A percentile compares a stretch with the other conserved stretches of the same genome.
phyloP scores from a whole-genome alignment of 2,888 invertebrate genomes.

The Xestoiulus laeticollis region DNA sequence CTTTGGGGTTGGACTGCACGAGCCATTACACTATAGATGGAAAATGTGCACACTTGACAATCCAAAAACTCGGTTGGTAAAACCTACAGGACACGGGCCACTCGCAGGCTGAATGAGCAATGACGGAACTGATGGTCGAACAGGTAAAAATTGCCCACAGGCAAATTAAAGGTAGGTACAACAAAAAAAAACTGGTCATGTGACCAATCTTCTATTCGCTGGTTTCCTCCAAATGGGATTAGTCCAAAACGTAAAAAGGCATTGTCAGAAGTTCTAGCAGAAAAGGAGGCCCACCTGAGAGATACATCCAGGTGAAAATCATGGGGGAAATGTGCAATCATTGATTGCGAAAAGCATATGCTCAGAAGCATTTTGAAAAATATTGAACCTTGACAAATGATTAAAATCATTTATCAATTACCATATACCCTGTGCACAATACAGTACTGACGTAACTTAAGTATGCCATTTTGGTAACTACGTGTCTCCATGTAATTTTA shows the following conservation, averaged over 20 bases:
- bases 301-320: not conserved
- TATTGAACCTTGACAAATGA: no score
- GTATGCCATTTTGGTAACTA: no score
- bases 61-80: not conserved
- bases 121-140: conserved; percentile 15
- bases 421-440: no score
- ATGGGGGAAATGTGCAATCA: not conserved
- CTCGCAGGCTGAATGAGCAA: not conserved
- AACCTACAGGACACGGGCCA: not conserved
- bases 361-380: no score
- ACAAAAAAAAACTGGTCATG: not conserved
- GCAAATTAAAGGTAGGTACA: not conserved
- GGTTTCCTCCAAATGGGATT: not conserved
- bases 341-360: no score
- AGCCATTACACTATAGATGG: not conserved
- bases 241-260: not conserved
- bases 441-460: no score
- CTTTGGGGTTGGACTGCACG: not conserved
- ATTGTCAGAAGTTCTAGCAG: not conserved
- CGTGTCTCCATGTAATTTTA: no score
- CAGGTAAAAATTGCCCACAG: not conserved
- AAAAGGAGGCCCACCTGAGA: not conserved
- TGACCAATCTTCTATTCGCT: conserved; percentile 15
- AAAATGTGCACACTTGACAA: not conserved
- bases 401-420: no score